A percentile compares a stretch with the other conserved stretches of the same genome.
Conservation (phyloP, 2,888 invertebrate species). For the Cremastobaeus sp. region DNA sequence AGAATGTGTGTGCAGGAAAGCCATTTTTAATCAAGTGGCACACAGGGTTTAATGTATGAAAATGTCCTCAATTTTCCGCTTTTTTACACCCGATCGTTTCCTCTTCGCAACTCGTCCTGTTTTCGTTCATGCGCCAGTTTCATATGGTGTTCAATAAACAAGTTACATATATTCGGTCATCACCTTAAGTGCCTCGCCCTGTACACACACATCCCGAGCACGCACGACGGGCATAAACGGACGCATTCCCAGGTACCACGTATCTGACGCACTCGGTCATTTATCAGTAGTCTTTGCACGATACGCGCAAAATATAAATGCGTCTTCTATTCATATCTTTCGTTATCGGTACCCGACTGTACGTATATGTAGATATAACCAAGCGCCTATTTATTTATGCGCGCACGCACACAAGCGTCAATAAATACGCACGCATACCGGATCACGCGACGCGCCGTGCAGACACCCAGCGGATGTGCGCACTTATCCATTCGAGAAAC, state of each 20-base stretch:
- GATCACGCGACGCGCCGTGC: slow-evolving; percentile 60
- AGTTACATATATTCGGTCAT: slow-evolving; percentile 62
- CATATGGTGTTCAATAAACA: slow-evolving; percentile 60
- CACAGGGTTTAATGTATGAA: too few species aligned
- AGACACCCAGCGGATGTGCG: slow-evolving; percentile 41
- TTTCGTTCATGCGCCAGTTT: slow-evolving; percentile 61
- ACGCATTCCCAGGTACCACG: slow-evolving; percentile 44
- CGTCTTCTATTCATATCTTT: slow-evolving; percentile 73
- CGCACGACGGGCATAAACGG: too few species aligned
- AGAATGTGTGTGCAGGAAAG: too few species aligned
- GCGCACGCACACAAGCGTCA: slow-evolving; percentile 43
- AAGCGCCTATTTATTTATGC: slow-evolving; percentile 62
- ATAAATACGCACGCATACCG: slow-evolving; percentile 50
- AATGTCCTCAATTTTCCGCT: too few species aligned
- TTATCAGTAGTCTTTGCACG: slow-evolving; percentile 65
- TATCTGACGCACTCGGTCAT: slow-evolving; percentile 59
- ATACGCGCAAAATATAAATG: slow-evolving; percentile 71
- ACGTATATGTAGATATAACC: slow-evolving; percentile 59
- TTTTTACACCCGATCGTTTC: too few species aligned
- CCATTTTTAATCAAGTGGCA: too few species aligned
- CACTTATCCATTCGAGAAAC: slow-evolving; percentile 45
- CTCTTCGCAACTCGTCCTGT: too few species aligned
- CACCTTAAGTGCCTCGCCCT: slow-evolving; percentile 61
- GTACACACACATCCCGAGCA: slow-evolving; percentile 29
- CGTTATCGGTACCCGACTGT: slow-evolving; percentile 62